Conservation (phyloP, 23 tunicate species). For the Styela plicata region DNA sequence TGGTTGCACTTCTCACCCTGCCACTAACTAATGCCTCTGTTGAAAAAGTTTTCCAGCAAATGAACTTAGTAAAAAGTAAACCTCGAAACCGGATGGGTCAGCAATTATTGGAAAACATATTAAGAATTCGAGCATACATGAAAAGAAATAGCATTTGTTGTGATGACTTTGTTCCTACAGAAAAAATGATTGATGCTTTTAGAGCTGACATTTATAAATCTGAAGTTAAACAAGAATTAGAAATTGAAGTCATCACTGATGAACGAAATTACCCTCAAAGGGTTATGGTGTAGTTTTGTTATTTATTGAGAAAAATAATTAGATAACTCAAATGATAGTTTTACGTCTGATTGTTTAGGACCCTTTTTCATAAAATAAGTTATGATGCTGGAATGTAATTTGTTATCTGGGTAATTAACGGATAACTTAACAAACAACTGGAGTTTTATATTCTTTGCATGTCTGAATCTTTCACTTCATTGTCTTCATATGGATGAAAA, state of each 20-base stretch:
- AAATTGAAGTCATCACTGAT: conserved; percentile 16
- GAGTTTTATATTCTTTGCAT: too few species aligned
- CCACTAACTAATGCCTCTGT: conserved; percentile 15
- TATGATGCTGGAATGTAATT: too few species aligned
- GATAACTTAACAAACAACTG: too few species aligned
- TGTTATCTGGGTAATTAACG: too few species aligned
- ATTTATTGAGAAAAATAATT: too few species aligned
- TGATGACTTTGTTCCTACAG: conserved; percentile 17
- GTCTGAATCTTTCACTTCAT: too few species aligned
- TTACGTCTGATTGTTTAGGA: too few species aligned
- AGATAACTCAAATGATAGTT: too few species aligned
- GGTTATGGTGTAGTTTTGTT: not conserved
- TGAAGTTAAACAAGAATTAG: conserved; percentile 11
- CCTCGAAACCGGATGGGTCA: conserved; percentile 22
- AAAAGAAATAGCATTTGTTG: conserved; percentile 23
- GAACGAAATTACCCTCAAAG: not conserved
- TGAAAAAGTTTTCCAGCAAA: conserved; percentile 9
- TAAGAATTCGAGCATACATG: conserved; percentile 18
- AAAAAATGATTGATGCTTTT: conserved; percentile 15
- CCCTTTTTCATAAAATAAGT: too few species aligned
- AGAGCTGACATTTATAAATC: conserved; percentile 18
- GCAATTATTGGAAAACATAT: conserved; percentile 9
- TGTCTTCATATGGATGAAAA: too few species aligned
- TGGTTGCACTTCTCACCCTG: conserved; percentile 8
- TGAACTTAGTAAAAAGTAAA: conserved; percentile 18